Evolutionary conservation across 2,888 invertebrate genomes (phyloP).

Genomic region (Drosophila borborema): DNA sequence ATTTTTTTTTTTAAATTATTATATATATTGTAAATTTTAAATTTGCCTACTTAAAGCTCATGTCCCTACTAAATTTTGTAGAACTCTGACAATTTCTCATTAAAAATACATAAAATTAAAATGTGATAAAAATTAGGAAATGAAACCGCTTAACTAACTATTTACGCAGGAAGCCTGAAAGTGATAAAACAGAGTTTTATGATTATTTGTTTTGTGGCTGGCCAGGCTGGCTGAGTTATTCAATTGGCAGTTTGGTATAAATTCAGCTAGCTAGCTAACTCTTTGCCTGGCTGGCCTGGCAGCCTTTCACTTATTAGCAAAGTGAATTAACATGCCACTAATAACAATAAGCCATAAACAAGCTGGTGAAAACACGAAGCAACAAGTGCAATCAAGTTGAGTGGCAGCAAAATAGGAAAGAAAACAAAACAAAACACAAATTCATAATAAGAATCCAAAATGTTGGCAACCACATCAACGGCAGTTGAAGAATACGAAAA

Average conservation of each 20-base stretch:
- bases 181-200: constrained; percentile 16
- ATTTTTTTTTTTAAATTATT: no score
- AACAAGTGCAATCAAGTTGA: constrained; percentile 55
- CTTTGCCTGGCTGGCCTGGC: constrained; percentile 18
- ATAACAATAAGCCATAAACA: constrained; percentile 55
- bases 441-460: constrained; percentile 25
- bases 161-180: constrained; percentile 2
- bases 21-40: no score
- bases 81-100: not conserved
- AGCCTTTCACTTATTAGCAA: constrained; percentile 77
- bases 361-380: constrained; percentile 66
- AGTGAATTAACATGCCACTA: constrained; percentile 73
- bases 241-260: constrained; percentile 28
- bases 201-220: constrained; percentile 13
- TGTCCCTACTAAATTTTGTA: not conserved
- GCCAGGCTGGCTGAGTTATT: constrained; percentile 27
- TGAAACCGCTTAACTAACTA: not conserved
- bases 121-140: not conserved
- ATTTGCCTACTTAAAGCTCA: no score
- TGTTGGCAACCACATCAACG: constrained; percentile 1
- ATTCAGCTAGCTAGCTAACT: not conserved
- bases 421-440: constrained; percentile 42
- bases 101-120: not conserved
- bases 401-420: constrained; percentile 21
- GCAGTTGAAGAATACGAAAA: not conserved